These are phyloP conservation scores for Parnassius apollo DNA, from an alignment of 2,888 invertebrate genomes.

Conservation along the genomic window DNA sequence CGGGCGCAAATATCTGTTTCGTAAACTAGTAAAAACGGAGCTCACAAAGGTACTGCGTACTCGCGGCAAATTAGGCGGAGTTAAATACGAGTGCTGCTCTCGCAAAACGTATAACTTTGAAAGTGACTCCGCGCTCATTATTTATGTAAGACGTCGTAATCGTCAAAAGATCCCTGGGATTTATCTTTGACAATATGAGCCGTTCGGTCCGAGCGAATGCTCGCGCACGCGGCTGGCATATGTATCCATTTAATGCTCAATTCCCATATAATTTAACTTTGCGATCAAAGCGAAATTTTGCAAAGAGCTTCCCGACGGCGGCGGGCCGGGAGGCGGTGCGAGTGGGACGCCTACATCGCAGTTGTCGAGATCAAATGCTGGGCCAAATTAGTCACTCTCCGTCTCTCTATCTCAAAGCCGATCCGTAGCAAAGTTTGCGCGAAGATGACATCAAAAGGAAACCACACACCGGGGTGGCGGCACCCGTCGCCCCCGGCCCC, in stretches of 20 bases:
- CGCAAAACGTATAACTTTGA: conserved; percentile 72
- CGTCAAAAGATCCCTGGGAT: conserved; percentile 62
- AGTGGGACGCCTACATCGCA: conserved; percentile 70
- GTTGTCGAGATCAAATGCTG: conserved; percentile 80
- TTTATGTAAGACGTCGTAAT: conserved; percentile 75
- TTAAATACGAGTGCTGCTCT: conserved; percentile 76
- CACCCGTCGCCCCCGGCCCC: conserved; percentile 61
- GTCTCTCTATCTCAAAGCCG: conserved; percentile 82
- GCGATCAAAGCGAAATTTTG: conserved; percentile 81
- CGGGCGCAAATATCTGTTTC: conserved; percentile 82
- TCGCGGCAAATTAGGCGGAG: conserved; percentile 80
- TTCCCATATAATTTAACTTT: conserved; percentile 82
- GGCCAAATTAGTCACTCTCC: conserved; percentile 82
- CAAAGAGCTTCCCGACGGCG: conserved; percentile 78
- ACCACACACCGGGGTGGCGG: conserved; percentile 79
- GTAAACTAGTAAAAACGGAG: conserved; percentile 81
- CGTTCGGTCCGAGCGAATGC: conserved; percentile 43
- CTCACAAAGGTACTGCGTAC: conserved; percentile 78
- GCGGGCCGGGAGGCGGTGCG: conserved; percentile 64
- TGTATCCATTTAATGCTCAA: conserved; percentile 81
- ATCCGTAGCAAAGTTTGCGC: conserved; percentile 82
- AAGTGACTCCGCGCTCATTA: conserved; percentile 74
- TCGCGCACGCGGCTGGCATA: conserved; percentile 58
- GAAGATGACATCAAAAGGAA: conserved; percentile 82
- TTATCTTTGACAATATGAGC: conserved; percentile 56